Evolutionary conservation across 2,888 invertebrate species (phyloP).

Genomic region (Antheraea yamamai): DNA sequence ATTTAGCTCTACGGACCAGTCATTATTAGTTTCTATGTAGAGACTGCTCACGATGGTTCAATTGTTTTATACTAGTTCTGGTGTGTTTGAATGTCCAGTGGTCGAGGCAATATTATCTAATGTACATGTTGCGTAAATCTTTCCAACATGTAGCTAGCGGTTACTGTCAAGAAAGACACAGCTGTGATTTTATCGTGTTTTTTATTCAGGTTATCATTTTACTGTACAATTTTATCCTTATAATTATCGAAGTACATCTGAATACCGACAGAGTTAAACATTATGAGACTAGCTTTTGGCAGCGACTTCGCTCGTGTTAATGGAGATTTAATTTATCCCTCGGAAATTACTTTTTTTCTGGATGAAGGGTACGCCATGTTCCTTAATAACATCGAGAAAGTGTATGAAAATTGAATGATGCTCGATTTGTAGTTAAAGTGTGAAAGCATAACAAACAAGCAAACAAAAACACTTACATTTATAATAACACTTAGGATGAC

Average conservation of each 20-base stretch:
- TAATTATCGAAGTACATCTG: background rate
- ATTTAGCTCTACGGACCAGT: too few relatives aligned
- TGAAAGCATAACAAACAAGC: too few relatives aligned
- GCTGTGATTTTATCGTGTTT: conserved; percentile 4
- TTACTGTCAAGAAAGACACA: conserved; percentile 5
- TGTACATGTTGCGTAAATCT: conserved; percentile 2
- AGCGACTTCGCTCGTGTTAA: too few relatives aligned
- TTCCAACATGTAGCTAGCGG: background rate
- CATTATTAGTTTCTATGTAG: background rate
- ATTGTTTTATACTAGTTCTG: background rate
- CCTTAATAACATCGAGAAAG: too few relatives aligned
- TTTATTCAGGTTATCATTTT: conserved; percentile 10
- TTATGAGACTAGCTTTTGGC: background rate
- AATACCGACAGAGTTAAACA: background rate
- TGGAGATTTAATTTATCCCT: too few relatives aligned
- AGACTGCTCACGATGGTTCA: background rate
- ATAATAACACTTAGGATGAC: too few relatives aligned
- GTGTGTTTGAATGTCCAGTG: background rate
- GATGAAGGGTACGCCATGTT: too few relatives aligned
- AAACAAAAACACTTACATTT: background rate
- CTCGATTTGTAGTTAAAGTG: too few relatives aligned
- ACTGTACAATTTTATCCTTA: background rate
- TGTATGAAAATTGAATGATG: too few relatives aligned
- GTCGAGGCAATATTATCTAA: conserved; percentile 6
- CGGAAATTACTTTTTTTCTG: too few relatives aligned